Evolutionary conservation across 2,113 vertebrate species (phyloP).

Genomic region (Neogale vison): DNA sequence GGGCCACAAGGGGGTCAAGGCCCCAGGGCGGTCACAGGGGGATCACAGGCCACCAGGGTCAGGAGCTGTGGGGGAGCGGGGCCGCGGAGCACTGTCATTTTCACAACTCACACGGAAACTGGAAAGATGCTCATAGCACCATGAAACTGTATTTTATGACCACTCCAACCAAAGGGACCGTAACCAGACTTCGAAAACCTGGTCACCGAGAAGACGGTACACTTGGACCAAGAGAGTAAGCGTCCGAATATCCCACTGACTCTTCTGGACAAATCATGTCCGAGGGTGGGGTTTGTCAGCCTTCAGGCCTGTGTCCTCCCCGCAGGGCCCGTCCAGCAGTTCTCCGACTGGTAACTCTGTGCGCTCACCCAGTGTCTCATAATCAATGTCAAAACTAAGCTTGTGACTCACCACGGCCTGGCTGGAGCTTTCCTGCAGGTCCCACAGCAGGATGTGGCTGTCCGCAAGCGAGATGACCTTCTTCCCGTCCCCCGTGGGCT

Average conservation of each 20-base stretch:
- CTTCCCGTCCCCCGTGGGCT: conserved; percentile 96
- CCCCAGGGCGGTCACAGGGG: too few species aligned
- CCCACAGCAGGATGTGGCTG: conserved; percentile 95
- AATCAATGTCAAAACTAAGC: accelerated
- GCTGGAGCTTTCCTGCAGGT: conserved; percentile 94
- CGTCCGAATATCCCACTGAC: accelerated
- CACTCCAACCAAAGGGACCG: not conserved
- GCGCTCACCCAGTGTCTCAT: accelerated
- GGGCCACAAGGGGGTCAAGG: not conserved
- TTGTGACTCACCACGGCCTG: conserved; percentile 90
- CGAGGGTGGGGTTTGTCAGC: accelerated
- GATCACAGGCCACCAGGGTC: not conserved
- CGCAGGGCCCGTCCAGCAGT: accelerated
- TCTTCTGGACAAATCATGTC: not conserved
- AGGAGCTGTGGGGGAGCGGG: not conserved
- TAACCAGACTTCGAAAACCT: not conserved
- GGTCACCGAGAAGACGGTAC: not conserved
- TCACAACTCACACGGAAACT: not conserved
- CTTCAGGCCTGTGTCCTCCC: accelerated
- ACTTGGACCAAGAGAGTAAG: not conserved
- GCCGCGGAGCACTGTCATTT: not conserved
- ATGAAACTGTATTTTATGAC: not conserved
- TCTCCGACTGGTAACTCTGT: too few species aligned
- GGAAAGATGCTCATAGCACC: not conserved
- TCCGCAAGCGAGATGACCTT: conserved; percentile 95